Evolutionary conservation across 2,888 invertebrate species (phyloP).

Genomic region (Amphimallon solstitiale): DNA sequence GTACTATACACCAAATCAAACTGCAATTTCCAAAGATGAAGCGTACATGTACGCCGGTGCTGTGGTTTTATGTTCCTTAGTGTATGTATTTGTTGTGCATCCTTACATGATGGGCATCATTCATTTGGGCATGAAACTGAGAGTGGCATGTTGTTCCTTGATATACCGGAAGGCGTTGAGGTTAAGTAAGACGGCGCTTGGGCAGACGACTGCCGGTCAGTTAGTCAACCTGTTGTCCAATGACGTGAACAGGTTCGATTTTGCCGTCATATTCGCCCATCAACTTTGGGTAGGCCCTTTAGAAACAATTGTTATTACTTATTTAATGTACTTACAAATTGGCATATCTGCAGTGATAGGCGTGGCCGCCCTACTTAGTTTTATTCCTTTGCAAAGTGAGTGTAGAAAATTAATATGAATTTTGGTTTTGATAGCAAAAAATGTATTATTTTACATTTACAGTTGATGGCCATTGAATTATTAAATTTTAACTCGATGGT

Average conservation of each 20-base stretch:
- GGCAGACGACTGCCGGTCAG: constrained; percentile 79
- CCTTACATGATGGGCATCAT: constrained; percentile 91
- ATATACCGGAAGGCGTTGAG: constrained; percentile 78
- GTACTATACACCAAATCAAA: constrained; percentile 67
- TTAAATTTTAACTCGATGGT: no score
- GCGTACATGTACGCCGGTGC: constrained; percentile 84
- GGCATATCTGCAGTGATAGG: constrained; percentile 68
- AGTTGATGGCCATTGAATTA: no score
- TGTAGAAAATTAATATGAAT: constrained; percentile 10
- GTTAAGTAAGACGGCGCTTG: constrained; percentile 74
- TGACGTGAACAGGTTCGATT: constrained; percentile 91
- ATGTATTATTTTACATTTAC: no score
- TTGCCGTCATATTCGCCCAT: constrained; percentile 81
- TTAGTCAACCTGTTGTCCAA: constrained; percentile 94
- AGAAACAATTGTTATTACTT: constrained; percentile 79
- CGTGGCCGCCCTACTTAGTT: constrained; percentile 66
- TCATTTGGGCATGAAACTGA: constrained; percentile 86
- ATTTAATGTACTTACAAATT: constrained; percentile 76
- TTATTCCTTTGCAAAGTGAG: constrained; percentile 65
- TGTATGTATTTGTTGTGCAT: constrained; percentile 85
- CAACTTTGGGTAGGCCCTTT: constrained; percentile 86
- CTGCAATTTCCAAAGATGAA: constrained; percentile 61
- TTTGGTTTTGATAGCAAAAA: no score
- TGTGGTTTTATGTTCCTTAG: constrained; percentile 78
- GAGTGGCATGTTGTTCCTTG: constrained; percentile 85